These are phyloP conservation scores for Allophyes oxyacanthae DNA, from an alignment of 2,888 invertebrate genomes.

Conservation along the genomic window DNA sequence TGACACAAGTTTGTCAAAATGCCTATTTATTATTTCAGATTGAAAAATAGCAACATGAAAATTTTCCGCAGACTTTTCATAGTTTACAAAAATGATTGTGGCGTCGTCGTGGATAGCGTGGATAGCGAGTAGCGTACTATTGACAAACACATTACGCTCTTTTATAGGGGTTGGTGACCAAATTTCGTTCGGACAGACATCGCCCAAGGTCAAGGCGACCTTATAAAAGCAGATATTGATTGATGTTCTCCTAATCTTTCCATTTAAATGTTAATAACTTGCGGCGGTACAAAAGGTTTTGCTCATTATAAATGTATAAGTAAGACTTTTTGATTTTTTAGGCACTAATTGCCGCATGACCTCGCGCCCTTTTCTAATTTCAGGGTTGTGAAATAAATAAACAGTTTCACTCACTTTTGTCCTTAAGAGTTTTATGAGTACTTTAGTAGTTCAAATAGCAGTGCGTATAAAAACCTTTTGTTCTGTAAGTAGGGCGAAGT, in stretches of 20 bases:
- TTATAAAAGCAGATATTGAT: conserved; percentile 52
- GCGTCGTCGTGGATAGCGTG: conserved; percentile 30
- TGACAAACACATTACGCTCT: conserved; percentile 50
- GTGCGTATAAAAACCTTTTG: conserved; percentile 46
- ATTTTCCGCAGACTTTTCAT: conserved; percentile 2
- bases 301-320: conserved; percentile 16
- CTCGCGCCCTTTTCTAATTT: conserved; percentile 46
- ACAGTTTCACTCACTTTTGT: conserved; percentile 32
- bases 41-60: conserved; percentile 10
- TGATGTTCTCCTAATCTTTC: conserved; percentile 24
- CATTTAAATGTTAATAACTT: conserved; percentile 44
- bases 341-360: conserved; percentile 20
- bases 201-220: conserved; percentile 50
- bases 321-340: conserved; percentile 8
- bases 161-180: conserved; percentile 44
- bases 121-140: conserved; percentile 42
- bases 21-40: conserved; percentile 23
- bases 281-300: conserved; percentile 38
- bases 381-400: conserved; percentile 35
- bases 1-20: conserved; percentile 28
- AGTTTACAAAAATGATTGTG: conserved; percentile 18
- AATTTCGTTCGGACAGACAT: conserved; percentile 29
- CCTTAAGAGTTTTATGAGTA: conserved; percentile 29
- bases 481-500: conserved; percentile 62
- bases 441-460: conserved; percentile 26